These are phyloP conservation scores for Drosophila yakuba DNA, from an alignment of 1,140 invertebrate genomes.

Conservation along the genomic window DNA sequence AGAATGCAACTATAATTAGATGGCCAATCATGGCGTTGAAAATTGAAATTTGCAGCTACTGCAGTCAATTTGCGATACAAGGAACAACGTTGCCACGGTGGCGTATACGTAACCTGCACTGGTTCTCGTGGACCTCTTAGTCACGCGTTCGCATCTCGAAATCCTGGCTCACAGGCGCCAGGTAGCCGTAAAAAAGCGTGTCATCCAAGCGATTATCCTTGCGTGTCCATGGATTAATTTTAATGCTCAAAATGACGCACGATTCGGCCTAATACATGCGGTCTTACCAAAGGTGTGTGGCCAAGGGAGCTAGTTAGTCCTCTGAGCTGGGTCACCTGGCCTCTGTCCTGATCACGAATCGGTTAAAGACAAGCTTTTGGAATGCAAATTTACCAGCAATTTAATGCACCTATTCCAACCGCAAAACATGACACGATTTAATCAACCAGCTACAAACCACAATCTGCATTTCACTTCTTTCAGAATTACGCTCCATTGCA, in stretches of 20 bases:
- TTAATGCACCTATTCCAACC: conserved; percentile 2
- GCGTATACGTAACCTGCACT: conserved; percentile 48
- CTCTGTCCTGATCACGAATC: conserved; percentile 11
- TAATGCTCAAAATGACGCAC: conserved; percentile 59
- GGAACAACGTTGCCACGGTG: conserved; percentile 2
- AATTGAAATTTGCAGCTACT: conserved; percentile 49
- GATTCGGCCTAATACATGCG: conserved; percentile 43
- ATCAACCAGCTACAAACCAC: conserved; percentile 16
- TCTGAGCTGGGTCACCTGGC: conserved; percentile 30
- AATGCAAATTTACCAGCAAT: not conserved
- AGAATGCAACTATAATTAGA: conserved; percentile 52
- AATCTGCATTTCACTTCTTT: conserved; percentile 8
- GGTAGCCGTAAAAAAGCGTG: conserved; percentile 35
- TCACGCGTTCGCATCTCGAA: conserved; percentile 53
- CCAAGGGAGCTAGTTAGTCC: not conserved
- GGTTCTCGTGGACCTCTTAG: conserved; percentile 31
- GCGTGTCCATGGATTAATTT: conserved; percentile 58
- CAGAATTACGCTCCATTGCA: conserved; percentile 7
- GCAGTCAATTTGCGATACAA: conserved; percentile 41
- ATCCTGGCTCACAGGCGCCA: conserved; percentile 8
- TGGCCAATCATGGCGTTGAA: conserved; percentile 59
- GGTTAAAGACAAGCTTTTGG: not conserved
- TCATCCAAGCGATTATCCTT: conserved; percentile 61
- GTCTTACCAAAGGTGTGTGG: not conserved
- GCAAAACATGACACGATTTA: conserved; percentile 3